phyloP scores from a whole-genome alignment of 2,888 invertebrate genomes.

The Caenorhabditis japonica region DNA sequence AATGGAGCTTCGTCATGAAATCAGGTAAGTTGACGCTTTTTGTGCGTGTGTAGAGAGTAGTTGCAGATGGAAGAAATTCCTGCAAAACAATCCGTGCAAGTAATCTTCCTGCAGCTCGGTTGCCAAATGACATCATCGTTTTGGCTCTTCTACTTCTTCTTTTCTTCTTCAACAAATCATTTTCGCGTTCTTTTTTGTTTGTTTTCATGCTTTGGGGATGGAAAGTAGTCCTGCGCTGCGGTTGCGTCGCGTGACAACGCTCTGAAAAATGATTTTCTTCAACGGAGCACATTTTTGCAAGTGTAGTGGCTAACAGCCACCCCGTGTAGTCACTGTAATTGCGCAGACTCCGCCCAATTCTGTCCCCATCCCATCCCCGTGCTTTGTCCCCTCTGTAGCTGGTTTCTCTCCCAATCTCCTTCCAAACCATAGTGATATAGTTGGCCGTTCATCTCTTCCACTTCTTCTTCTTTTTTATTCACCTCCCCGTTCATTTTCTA shows the following conservation, averaged over 20 bases:
- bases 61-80: constrained; percentile 62
- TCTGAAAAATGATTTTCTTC: no score
- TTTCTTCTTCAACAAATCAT: constrained; percentile 16
- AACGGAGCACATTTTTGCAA: no score
- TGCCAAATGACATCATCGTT: constrained; percentile 7
- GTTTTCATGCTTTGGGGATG: no score
- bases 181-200: neutral
- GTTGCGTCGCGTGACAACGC: no score
- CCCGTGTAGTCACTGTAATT: no score
- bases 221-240: no score
- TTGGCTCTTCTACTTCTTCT: neutral
- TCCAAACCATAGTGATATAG: constrained; percentile 31
- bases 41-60: neutral
- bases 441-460: constrained; percentile 7
- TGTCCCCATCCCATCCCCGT: constrained; percentile 10
- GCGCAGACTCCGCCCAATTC: no score
- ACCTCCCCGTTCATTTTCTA: constrained; percentile 12
- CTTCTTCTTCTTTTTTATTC: constrained; percentile 12
- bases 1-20: constrained; percentile 68
- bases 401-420: constrained; percentile 18
- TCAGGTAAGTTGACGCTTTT: constrained; percentile 26
- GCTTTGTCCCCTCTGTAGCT: constrained; percentile 21
- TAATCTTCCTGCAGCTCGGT: constrained; percentile 22
- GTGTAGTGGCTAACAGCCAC: no score
- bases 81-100: constrained; percentile 45